Percentiles rank a stretch among this genome's conserved stretches.
phyloP scores from a whole-genome alignment of 2,113 vertebrate species.

The Sander lucioperca region DNA sequence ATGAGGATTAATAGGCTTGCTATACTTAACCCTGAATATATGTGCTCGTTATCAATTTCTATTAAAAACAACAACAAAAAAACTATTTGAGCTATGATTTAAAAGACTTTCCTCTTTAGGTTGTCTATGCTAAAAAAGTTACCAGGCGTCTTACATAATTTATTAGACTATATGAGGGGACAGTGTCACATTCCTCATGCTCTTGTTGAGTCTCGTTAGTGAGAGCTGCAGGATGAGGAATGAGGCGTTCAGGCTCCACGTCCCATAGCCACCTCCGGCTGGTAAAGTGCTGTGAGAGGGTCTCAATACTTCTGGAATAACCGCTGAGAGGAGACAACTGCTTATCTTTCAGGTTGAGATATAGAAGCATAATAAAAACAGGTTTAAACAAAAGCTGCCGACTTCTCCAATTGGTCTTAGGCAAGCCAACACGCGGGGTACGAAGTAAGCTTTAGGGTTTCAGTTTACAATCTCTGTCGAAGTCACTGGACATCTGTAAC shows the following conservation, averaged over 20 bases:
- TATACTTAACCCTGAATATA: background rate
- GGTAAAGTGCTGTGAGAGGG: slow-evolving; percentile 26
- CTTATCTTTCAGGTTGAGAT: background rate
- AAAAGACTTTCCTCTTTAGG: background rate
- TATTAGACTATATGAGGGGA: slow-evolving; percentile 35
- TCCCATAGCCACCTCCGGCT: slow-evolving; percentile 9
- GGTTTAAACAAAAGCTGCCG: background rate
- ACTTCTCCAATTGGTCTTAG: accelerated
- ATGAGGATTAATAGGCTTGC: background rate
- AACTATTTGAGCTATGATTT: background rate
- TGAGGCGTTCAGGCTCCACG: slow-evolving; percentile 7
- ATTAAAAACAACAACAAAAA: background rate
- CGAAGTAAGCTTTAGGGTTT: background rate
- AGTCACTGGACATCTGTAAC: background rate
- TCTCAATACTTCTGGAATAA: slow-evolving; percentile 23
- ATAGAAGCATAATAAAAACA: background rate
- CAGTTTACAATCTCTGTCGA: background rate
- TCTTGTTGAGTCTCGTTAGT: slow-evolving; percentile 51
- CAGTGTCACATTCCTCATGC: slow-evolving; percentile 53
- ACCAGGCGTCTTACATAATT: slow-evolving; percentile 42
- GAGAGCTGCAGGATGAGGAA: slow-evolving; percentile 31
- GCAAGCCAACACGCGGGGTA: background rate
- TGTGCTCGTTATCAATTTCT: background rate
- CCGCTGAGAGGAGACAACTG: background rate
- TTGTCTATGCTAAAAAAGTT: slow-evolving; percentile 3